Evolutionary conservation across 2,113 vertebrate species (phyloP).

Genomic region (Cygnus atratus): DNA sequence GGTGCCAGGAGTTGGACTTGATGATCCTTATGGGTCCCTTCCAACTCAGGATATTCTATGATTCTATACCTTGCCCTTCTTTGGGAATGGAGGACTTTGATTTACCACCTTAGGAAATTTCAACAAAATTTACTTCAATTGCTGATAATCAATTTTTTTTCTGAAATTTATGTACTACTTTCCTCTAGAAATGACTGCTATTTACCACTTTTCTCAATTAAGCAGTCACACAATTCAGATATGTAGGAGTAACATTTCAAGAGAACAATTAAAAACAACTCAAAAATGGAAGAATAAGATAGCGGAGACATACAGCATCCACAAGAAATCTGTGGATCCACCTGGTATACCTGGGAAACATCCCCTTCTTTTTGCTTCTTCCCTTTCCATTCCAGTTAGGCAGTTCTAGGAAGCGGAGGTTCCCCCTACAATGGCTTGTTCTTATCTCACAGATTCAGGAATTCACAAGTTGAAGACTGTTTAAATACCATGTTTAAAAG

Average conservation of each 20-base stretch:
- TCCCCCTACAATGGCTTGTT: neutral
- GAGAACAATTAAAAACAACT: neutral
- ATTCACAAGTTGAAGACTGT: neutral
- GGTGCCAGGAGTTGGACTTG: too few relatives aligned
- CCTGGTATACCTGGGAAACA: neutral
- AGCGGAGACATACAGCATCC: neutral
- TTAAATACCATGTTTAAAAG: neutral
- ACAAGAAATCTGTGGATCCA: neutral
- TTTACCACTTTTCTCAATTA: neutral
- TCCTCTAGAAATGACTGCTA: neutral
- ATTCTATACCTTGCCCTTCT: neutral
- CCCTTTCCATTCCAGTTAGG: neutral
- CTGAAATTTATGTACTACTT: neutral
- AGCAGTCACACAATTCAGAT: neutral
- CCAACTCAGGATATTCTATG: too few relatives aligned
- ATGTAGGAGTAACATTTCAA: neutral
- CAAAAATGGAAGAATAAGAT: neutral
- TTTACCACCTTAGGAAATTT: neutral
- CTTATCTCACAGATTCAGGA: slow-evolving; percentile 50
- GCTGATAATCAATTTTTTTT: neutral
- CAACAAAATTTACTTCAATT: neutral
- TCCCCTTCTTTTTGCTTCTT: neutral
- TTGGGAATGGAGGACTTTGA: neutral
- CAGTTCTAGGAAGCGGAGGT: neutral
- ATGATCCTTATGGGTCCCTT: too few relatives aligned